phyloP scores from a whole-genome alignment of 1,140 invertebrate species.

The Drosophila pandora region DNA sequence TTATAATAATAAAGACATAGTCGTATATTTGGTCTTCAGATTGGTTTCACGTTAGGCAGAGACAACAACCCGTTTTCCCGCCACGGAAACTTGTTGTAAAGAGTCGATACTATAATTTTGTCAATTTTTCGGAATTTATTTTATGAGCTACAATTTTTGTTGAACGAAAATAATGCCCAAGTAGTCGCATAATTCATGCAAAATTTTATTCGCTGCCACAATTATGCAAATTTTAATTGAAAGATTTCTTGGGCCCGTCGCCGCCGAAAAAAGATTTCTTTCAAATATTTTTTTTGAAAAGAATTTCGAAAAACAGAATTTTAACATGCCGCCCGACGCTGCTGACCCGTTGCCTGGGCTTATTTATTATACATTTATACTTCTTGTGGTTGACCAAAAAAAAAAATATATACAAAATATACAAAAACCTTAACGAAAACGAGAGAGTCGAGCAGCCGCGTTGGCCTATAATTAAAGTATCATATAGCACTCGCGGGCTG shows the following conservation, averaged over 20 bases:
- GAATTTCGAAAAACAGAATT: constrained; percentile 54
- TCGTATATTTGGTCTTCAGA: constrained; percentile 70
- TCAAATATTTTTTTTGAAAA: constrained; percentile 55
- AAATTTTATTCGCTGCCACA: constrained; percentile 69
- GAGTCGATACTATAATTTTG: constrained; percentile 76
- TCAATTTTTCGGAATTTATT: constrained; percentile 79
- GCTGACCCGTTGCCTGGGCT: constrained; percentile 51
- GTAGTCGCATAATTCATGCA: constrained; percentile 81
- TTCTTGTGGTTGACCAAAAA: constrained; percentile 49
- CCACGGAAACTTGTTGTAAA: constrained; percentile 61
- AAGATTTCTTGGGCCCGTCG: constrained; percentile 55
- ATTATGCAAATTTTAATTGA: constrained; percentile 82
- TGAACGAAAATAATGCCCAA: constrained; percentile 73
- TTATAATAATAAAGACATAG: constrained; percentile 80
- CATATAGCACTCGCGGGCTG: constrained; percentile 79
- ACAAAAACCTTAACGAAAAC: constrained; percentile 25
- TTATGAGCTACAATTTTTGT: constrained; percentile 76
- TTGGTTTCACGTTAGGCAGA: constrained; percentile 69
- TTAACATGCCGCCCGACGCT: constrained; percentile 21
- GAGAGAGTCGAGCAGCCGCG: constrained; percentile 20
- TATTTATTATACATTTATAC: constrained; percentile 69
- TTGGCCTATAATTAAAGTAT: constrained; percentile 79
- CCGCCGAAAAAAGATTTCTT: constrained; percentile 35
- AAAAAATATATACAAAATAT: neutral
- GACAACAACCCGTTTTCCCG: constrained; percentile 60